These are phyloP conservation scores for Cephalotes varians DNA, from an alignment of 2,888 invertebrate species.

Conservation along the genomic window DNA sequence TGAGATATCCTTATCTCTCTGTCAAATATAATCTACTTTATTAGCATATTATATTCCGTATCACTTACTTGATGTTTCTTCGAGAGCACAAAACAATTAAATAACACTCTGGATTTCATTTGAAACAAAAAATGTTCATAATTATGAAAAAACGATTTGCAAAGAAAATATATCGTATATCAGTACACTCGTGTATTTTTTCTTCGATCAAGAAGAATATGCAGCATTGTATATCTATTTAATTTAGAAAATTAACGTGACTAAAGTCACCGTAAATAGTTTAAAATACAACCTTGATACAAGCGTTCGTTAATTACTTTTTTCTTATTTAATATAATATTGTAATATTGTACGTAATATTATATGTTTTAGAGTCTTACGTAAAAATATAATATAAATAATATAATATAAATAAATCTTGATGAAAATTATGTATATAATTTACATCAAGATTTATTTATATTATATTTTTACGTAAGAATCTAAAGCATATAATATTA, in stretches of 20 bases:
- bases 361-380: neutral
- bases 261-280: neutral
- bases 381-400: neutral
- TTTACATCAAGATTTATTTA: neutral
- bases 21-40: neutral
- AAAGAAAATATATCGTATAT: neutral
- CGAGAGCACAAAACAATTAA: neutral
- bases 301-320: neutral
- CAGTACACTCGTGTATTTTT: constrained; percentile 26
- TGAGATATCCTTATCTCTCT: neutral
- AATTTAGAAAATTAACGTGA: neutral
- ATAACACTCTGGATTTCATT: neutral
- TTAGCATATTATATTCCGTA: neutral
- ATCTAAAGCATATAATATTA: neutral
- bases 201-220: neutral
- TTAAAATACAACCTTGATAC: neutral
- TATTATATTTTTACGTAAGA: neutral
- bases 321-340: neutral
- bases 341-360: neutral
- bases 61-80: neutral
- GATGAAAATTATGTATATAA: too few relatives aligned
- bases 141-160: neutral
- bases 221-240: neutral
- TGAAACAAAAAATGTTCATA: neutral
- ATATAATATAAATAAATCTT: too few relatives aligned